Evolutionary conservation across 2,888 invertebrate genomes (phyloP), one percentile per base, ranked within the genome.

Genomic region (Calephelis perditalis): DNA sequence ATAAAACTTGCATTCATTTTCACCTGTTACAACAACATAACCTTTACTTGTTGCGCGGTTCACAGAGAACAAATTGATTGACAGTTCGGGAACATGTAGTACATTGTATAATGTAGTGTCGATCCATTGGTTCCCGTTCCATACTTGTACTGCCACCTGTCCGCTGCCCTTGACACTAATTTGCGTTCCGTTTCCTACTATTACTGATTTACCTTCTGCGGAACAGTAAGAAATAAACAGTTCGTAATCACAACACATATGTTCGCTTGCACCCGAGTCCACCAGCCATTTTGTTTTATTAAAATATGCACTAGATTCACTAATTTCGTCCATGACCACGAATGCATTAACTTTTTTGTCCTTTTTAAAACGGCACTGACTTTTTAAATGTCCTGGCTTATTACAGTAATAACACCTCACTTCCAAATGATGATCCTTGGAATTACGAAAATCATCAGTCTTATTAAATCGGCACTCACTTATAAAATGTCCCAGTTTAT

Each of bases 11-110:
- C 47, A 47, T 10, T 11, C 8, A 15, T 47, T 47, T 0, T 26
- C 9, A 12, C 12, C 12, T 12, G 12, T 12, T 12, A 15, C 15
- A 12, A 47, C 15, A 47, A 47, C 3, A 47, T 46, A 47, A 26
- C 7, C 26, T 15, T 35, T 12, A 7, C 11, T 26, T 10, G 49
- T 15, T 96, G 2, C 80, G 92, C 49, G 95, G 95, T 72, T 96
- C 96, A 76, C 82, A 44, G 11, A 60, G 46, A 44, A 44, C 86
- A n/a, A 45, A 9, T 26, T 57, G 7, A 43, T 58, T 58, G 37
- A 37, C 37, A 37, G 37, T 37, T 46, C n/a, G n/a, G n/a, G 46
- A 46, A 46, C 46, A 12, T n/a, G 35, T 3, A 57, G 36, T 9
- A 57, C 57, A 36, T 57, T 57, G n/a, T 57, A 11, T 45, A 57